Percentiles rank a stretch among this genome's conserved stretches.
Conservation (phyloP, 2,797 vertebrate genomes). For the Mormyrops attenuatus region DNA sequence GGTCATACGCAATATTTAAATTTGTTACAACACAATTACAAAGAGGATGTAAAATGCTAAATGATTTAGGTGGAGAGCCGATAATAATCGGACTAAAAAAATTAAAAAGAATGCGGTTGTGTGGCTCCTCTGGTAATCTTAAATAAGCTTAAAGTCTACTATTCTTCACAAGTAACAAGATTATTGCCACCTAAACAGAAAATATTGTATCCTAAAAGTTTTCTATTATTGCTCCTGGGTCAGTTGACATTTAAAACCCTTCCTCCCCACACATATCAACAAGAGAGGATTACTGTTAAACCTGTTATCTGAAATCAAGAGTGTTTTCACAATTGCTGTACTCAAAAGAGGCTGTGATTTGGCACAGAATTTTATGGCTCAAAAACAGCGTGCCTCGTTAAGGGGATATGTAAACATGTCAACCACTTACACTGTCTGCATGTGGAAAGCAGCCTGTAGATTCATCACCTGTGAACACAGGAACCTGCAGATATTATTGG, state of each 20-base stretch:
- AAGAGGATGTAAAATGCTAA: background rate
- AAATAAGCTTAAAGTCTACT: background rate
- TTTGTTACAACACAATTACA: background rate
- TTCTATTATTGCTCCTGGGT: background rate
- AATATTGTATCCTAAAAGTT: background rate
- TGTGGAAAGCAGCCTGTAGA: background rate
- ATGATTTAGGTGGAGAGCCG: background rate
- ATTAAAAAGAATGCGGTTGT: background rate
- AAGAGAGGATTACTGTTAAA: background rate
- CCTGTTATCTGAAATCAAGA: background rate
- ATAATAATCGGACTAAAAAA: background rate
- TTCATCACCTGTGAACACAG: background rate
- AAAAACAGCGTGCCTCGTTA: background rate
- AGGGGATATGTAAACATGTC: background rate
- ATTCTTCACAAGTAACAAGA: background rate
- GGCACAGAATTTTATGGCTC: background rate
- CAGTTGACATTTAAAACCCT: background rate
- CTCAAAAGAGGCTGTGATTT: background rate
- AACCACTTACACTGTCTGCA: background rate
- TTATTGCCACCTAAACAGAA: background rate
- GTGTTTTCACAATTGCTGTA: background rate
- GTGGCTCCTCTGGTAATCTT: background rate
- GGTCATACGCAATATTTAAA: background rate
- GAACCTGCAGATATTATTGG: background rate
- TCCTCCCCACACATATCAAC: background rate